Evolutionary conservation across 2,113 vertebrate genomes (phyloP).

Genomic region (Carettochelys insculpta): DNA sequence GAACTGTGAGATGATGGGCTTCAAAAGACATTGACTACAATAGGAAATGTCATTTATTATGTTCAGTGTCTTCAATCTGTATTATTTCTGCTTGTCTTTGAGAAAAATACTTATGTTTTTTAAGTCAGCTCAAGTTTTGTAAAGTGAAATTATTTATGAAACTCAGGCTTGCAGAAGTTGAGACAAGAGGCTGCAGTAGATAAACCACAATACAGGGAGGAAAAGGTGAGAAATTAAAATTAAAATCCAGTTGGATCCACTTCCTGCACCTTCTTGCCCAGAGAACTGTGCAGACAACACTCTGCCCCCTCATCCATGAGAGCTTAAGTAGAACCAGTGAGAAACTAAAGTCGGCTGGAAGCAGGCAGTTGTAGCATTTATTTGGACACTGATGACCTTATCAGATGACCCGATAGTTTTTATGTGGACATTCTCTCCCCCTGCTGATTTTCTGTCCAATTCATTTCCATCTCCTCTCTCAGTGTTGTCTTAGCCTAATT

Average conservation of each 20-base stretch:
- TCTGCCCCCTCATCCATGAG: neutral
- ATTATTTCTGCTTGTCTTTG: neutral
- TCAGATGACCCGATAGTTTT: neutral
- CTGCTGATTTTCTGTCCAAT: neutral
- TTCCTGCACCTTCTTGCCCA: neutral
- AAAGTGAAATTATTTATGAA: neutral
- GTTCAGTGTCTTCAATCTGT: neutral
- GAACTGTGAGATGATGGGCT: conserved; percentile 92
- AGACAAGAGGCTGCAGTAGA: neutral
- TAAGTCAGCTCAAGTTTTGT: neutral
- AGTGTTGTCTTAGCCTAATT: neutral
- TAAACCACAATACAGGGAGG: neutral
- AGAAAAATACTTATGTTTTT: neutral
- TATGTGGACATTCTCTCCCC: neutral
- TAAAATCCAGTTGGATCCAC: neutral
- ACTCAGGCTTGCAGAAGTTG: neutral
- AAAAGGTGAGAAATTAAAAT: neutral
- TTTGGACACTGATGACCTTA: neutral
- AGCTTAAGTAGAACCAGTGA: neutral
- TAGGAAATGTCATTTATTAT: conserved; percentile 3
- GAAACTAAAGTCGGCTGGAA: neutral
- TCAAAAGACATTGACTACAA: conserved; percentile 97
- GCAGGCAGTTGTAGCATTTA: neutral
- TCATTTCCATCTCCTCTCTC: neutral
- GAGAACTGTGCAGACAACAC: neutral